A percentile compares a stretch with the other conserved stretches of the same genome.
phyloP scores from a whole-genome alignment of 1,140 invertebrate species.

The Tenebrio molitor region DNA sequence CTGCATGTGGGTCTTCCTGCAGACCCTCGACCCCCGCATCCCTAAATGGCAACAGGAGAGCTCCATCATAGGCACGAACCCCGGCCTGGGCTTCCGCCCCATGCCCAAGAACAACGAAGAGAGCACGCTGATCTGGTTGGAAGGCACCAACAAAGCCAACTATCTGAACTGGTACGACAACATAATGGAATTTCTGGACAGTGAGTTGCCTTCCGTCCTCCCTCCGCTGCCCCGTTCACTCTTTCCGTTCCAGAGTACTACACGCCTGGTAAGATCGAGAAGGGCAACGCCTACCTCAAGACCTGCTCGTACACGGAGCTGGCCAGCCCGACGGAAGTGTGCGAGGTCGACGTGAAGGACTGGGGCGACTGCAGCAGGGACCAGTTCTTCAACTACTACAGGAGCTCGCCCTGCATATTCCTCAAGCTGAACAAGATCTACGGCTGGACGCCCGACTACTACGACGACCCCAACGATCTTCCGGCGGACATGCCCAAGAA shows the following conservation, averaged over 20 bases:
- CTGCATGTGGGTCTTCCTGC: slow-evolving; percentile 92
- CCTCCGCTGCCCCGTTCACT: neutral
- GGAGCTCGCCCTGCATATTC: slow-evolving; percentile 76
- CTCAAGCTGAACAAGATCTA: slow-evolving; percentile 76
- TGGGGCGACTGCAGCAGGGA: slow-evolving; percentile 78
- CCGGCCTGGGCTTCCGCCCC: slow-evolving; percentile 93
- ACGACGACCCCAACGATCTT: slow-evolving; percentile 60
- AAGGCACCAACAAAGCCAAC: slow-evolving; percentile 82
- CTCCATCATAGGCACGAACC: slow-evolving; percentile 92
- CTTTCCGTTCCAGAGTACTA: slow-evolving; percentile 69
- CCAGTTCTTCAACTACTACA: slow-evolving; percentile 83
- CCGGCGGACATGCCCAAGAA: slow-evolving; percentile 68
- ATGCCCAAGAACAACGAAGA: slow-evolving; percentile 93
- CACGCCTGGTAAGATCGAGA: slow-evolving; percentile 70
- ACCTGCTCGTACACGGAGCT: slow-evolving; percentile 72
- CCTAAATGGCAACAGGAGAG: slow-evolving; percentile 86
- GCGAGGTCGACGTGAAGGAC: slow-evolving; percentile 73
- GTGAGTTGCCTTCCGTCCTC: slow-evolving; percentile 67
- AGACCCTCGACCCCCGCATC: slow-evolving; percentile 88
- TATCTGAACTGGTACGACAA: slow-evolving; percentile 84
- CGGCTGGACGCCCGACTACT: slow-evolving; percentile 64
- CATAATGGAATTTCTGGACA: slow-evolving; percentile 79
- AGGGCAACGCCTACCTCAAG: slow-evolving; percentile 70
- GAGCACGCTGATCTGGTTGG: slow-evolving; percentile 95
- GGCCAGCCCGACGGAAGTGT: slow-evolving; percentile 72